These are phyloP conservation scores for Potamilus streckersoni DNA, from an alignment of 1,140 invertebrate species.

Conservation along the genomic window DNA sequence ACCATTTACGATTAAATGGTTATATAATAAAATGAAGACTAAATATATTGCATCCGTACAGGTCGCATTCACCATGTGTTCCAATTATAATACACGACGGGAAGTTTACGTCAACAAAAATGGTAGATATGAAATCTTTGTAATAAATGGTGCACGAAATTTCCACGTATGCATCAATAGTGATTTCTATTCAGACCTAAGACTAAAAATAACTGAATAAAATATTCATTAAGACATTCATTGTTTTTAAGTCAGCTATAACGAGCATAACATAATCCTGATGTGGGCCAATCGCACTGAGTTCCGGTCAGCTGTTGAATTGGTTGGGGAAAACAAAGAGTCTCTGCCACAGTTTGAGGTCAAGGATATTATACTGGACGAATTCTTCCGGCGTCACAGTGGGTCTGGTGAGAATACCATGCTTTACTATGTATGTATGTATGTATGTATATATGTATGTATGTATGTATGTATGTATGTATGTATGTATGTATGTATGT, in stretches of 20 bases:
- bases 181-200: conserved; percentile 1
- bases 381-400: conserved; percentile 14
- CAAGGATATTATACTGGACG: conserved; percentile 7
- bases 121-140: conserved; percentile 6
- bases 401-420: conserved; percentile 10
- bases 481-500: too few species aligned
- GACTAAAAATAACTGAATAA: neutral
- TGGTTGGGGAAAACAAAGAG: conserved; percentile 33
- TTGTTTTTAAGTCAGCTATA: conserved; percentile 54
- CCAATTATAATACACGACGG: too few species aligned
- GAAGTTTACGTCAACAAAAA: too few species aligned
- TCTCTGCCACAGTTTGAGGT: conserved; percentile 53
- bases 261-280: conserved; percentile 51
- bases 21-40: too few species aligned
- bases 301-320: conserved; percentile 2
- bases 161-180: neutral
- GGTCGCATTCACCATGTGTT: too few species aligned
- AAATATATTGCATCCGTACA: too few species aligned
- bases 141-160: neutral
- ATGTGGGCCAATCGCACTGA: conserved; percentile 45
- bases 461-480: too few species aligned
- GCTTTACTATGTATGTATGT: neutral
- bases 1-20: too few species aligned
- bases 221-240: neutral
- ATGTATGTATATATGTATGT: too few species aligned